Base-by-base conservation (phyloP, 1,140 invertebrate genomes). In the Centruroides sculpturatus region DNA sequence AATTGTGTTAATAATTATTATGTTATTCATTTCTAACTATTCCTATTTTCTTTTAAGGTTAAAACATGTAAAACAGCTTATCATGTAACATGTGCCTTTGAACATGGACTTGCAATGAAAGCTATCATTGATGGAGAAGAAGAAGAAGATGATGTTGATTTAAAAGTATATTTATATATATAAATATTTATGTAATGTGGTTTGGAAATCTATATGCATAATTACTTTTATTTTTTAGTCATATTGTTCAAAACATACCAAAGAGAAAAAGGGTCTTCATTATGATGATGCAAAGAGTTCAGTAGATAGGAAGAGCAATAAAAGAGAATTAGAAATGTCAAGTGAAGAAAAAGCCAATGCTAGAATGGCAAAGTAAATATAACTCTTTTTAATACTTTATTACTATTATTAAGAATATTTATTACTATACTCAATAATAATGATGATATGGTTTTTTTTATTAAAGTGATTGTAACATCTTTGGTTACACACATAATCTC, bases 21-120 rank as follows among this genome's bases (percentile, higher is more conserved):
- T n/a, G 1, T 47, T 12, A 3, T 3, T 50, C 5, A 36, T 49
- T 49, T 23, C 23, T 23, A 23, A 23, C 23, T 50, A 12, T 11
- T 11, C n/a, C 4, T 23, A 23, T 23, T 23, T 23, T 23, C 23
- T 23, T 41, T 41, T 41, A 41, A 68, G 65, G 61, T 97, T 60
- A 97, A 94, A 75, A 90, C 90, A 61, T 98, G 95, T 76, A 97
- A 98, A 77, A 93, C 88, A 55, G 92, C 94, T 5, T 98, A 97
- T 76, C 95, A 98, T 73, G 94, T 98, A 3, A 98, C 93, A 35
- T 98, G 95, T 79, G 94, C 92, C 70, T 96, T 98, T 74, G 90
- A 93, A 76, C 85, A 95, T 75, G 91, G 91, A 63, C 80, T 98
- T 55, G 91, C 96, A 77, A 98, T 98, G 94, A 89, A 69, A 61